Conservation (phyloP, 2,888 invertebrate genomes). For the Cantharis rufa region DNA sequence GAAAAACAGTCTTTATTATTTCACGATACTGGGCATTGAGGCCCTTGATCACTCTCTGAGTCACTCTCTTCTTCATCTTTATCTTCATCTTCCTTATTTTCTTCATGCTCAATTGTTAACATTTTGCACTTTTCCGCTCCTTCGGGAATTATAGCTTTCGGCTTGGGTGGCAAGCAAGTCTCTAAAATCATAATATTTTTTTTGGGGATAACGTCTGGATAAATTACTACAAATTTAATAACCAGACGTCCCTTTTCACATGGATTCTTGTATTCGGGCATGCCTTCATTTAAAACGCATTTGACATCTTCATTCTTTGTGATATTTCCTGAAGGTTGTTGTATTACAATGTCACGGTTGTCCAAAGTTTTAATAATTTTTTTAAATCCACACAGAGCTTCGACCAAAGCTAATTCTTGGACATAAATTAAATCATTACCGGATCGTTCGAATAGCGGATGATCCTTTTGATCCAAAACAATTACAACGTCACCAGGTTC, state of each 20-base stretch:
- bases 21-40: too few species aligned
- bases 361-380: conserved; percentile 88
- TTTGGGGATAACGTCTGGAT: conserved; percentile 74
- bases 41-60: too few species aligned
- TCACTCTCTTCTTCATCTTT: too few species aligned
- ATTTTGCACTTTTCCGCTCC: conserved; percentile 71
- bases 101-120: too few species aligned
- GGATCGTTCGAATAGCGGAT: conserved; percentile 71
- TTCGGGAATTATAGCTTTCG: conserved; percentile 71
- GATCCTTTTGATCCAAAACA: conserved; percentile 90
- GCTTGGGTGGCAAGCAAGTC: conserved; percentile 77
- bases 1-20: too few species aligned
- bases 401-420: conserved; percentile 84
- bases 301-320: conserved; percentile 85
- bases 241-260: conserved; percentile 88
- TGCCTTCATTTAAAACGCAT: conserved; percentile 89
- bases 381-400: conserved; percentile 93
- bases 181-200: conserved; percentile 75
- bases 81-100: too few species aligned
- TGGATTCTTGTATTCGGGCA: conserved; percentile 93
- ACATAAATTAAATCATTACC: conserved; percentile 77
- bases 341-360: conserved; percentile 82
- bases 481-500: conserved; percentile 95
- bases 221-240: conserved; percentile 88
- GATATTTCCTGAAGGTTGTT: conserved; percentile 85